Base-by-base conservation (phyloP, 2,113 vertebrate genomes). In the Psettodes erumei region DNA sequence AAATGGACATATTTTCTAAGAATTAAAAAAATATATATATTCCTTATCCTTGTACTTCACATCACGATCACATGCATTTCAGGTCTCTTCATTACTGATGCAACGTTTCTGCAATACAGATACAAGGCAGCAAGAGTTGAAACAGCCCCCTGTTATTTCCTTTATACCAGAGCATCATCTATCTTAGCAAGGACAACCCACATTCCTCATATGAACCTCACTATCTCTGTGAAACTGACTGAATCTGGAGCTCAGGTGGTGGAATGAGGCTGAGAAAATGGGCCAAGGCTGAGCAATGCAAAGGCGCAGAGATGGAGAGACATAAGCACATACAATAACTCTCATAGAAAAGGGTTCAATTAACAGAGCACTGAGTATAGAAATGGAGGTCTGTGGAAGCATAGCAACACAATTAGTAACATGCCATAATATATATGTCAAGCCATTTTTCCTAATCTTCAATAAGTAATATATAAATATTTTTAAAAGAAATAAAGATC, bases 181-280 rank as follows among this genome's bases (percentile, higher is more conserved):
- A 88, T 91, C 90, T 88, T 81, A 81, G 83, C 88, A 84, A 78
- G 89, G 86, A 90, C 90, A 91, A 82, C 81, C 88, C 88, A 86
- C 89, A 89, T 87, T 88, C 79, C 89, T 90, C 84, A 85, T 70
- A 78, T 65, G 80, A 90, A 81, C 71, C 73, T 51, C 38, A 53
- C 84, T 81, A 86, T 88, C 90, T 66, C 79, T 82, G 78, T 81
- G 75, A 88, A 89, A 79, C 81, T 75, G 79, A 86, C 83, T 88
- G 83, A 82, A 92, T 91, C 81, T 90, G 86, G 91, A 92, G 88
- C 91, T 91, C 89, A 92, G 91, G 87, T 91, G 88, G 82, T 86
- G 82, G 84, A 91, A 90, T 77, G 87, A 89, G 90, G 91, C 87
- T 90, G 88, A 81, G 77, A 88, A 93, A 93, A 89, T 92, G 88